Evolutionary conservation across 2,888 invertebrate genomes (phyloP).

Genomic region (Exephanes ischioxanthus): DNA sequence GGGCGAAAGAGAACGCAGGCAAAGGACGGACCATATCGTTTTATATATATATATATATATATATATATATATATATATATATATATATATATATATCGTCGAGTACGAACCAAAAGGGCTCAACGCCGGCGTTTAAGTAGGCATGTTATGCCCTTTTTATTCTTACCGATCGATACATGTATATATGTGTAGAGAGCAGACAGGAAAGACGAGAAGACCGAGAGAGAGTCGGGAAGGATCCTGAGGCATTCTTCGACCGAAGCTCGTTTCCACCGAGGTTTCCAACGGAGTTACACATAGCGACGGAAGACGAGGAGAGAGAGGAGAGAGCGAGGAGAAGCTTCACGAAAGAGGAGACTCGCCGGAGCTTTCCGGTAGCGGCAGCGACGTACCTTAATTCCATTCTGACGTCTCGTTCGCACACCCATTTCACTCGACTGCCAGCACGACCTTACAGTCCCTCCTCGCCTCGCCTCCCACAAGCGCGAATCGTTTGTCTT

Average conservation of each 20-base stretch:
- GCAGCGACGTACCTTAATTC: conserved; percentile 64
- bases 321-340: conserved; percentile 4
- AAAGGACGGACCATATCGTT: background rate
- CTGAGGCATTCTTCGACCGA: conserved; percentile 56
- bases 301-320: background rate
- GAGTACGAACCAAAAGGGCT: background rate
- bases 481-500: conserved; percentile 68
- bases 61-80: background rate
- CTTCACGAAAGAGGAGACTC: conserved; percentile 32
- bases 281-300: conserved; percentile 46
- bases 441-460: conserved; percentile 41
- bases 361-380: conserved; percentile 54
- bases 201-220: conserved; percentile 37
- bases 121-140: too few relatives aligned
- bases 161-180: too few relatives aligned
- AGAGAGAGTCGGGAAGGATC: conserved; percentile 50
- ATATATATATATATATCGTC: background rate
- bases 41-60: background rate
- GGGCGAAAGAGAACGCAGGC: conserved; percentile 1
- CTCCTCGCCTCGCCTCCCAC: conserved; percentile 35
- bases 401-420: conserved; percentile 67
- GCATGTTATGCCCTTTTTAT: too few relatives aligned
- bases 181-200: conserved; percentile 4
- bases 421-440: conserved; percentile 55
- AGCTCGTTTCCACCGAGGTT: conserved; percentile 57